Conservation (phyloP, 2,113 vertebrate species). For the Petaurus breviceps region DNA sequence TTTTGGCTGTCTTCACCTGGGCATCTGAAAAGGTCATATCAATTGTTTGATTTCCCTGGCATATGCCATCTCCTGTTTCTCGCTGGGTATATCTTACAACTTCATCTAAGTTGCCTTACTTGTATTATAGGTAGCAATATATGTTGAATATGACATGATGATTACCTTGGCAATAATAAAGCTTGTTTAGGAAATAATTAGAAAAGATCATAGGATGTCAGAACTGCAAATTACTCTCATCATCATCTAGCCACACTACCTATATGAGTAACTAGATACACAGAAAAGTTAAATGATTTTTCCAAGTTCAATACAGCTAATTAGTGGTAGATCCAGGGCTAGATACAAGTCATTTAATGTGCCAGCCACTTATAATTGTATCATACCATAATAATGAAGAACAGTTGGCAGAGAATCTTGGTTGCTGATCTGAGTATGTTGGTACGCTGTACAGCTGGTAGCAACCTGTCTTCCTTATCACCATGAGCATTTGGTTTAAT, state of each 20-base stretch:
- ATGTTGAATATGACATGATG: not conserved
- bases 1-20: not conserved
- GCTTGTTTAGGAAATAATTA: not conserved
- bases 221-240: not conserved
- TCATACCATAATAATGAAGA: not conserved
- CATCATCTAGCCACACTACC: not conserved
- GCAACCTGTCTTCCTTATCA: not conserved
- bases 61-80: not conserved
- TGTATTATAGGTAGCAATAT: not conserved
- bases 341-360: not conserved
- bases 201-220: not conserved
- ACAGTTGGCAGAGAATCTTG: not conserved
- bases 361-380: not conserved
- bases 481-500: not conserved
- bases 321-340: not conserved
- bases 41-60: not conserved
- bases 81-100: not conserved
- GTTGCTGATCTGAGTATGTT: not conserved
- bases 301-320: not conserved
- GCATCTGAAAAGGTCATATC: not conserved
- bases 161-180: not conserved
- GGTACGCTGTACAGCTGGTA: not conserved
- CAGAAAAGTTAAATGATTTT: not conserved
- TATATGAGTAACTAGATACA: not conserved
- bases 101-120: not conserved